Evolutionary conservation across 2,113 vertebrate species (phyloP), one percentile per base, ranked within the genome.

Genomic region (Gobius niger): DNA sequence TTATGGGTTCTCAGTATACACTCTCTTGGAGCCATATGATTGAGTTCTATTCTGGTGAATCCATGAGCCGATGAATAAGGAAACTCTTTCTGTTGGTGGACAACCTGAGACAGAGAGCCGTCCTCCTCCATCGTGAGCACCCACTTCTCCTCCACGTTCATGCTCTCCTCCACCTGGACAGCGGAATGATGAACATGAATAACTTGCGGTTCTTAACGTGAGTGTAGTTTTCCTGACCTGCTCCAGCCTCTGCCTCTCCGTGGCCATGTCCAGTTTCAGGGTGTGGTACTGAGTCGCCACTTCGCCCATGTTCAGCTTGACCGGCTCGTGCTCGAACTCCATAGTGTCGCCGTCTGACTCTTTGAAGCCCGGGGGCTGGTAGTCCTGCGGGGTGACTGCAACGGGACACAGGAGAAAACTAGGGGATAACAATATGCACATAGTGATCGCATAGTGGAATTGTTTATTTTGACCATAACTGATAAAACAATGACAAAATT

Each of bases 361-460:
- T 84, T 90, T 97, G 81, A 99, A 99, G 14, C 97, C 96, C 0
- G 96, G 96, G 0, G 98, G 98, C n/a, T 99, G 96, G 88, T 99
- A 99, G 81, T 95, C 85, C 60, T 85, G 81, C 68, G 93, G 93
- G 51, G 93, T 94, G 53, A 92, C 93, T 93, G 69, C 61, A 44
- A n/a, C 64, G 7, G 53, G 24, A 56, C 6, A 2, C 9, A 9
- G 18, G 9, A 5, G n/a, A 10, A 24, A 19, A 54, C 11, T 4
- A 24, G 10, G 7, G 7, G 6, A 5, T 5, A 54, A 19, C 18
- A 49, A 13, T 49, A 15, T 49, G 1, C 47, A 49, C 13, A 49
- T 15, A 12, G 5, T 6, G 47, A 49, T 14, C 47, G 2, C 24
- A 34, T 34, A 34, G 24, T 34, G 24, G 24, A 34, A 4, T 34